Conservation (phyloP, 2,113 vertebrate genomes). For the Microcebus murinus region DNA sequence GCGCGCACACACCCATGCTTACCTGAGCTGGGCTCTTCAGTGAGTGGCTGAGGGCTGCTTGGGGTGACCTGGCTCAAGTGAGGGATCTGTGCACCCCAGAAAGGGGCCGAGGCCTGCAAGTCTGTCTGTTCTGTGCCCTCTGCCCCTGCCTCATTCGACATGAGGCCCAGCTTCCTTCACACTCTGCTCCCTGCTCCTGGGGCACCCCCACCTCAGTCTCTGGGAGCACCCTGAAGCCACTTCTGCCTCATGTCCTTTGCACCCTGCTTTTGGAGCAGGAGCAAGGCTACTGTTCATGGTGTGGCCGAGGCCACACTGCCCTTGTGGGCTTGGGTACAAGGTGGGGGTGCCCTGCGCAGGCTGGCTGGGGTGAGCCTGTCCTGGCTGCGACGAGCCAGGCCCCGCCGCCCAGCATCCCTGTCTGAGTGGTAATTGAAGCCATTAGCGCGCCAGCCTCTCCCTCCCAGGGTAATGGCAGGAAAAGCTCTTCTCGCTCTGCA, state of each 20-base stretch:
- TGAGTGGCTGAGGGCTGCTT: neutral
- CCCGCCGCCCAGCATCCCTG: constrained; percentile 67
- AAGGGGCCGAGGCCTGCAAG: neutral
- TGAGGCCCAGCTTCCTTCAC: neutral
- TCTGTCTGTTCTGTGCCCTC: neutral
- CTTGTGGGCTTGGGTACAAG: neutral
- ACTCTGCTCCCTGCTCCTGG: neutral
- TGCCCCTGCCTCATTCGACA: neutral
- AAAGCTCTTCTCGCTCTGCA: constrained; percentile 79
- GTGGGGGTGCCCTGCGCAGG: neutral
- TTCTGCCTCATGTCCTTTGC: neutral
- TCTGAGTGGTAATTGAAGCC: constrained; percentile 82
- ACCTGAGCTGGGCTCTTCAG: neutral
- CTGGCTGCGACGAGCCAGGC: constrained; percentile 33
- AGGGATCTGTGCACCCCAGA: neutral
- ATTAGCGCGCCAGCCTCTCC: constrained; percentile 81
- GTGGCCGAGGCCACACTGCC: neutral
- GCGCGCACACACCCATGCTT: neutral
- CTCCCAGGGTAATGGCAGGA: constrained; percentile 80
- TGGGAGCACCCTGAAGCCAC: neutral
- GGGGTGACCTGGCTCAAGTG: no score
- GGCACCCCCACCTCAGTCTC: neutral
- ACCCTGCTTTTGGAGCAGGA: neutral
- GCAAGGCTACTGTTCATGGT: neutral
- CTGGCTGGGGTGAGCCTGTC: constrained; percentile 37